phyloP scores from a whole-genome alignment of 2,113 vertebrate genomes.

The Cygnus atratus region DNA sequence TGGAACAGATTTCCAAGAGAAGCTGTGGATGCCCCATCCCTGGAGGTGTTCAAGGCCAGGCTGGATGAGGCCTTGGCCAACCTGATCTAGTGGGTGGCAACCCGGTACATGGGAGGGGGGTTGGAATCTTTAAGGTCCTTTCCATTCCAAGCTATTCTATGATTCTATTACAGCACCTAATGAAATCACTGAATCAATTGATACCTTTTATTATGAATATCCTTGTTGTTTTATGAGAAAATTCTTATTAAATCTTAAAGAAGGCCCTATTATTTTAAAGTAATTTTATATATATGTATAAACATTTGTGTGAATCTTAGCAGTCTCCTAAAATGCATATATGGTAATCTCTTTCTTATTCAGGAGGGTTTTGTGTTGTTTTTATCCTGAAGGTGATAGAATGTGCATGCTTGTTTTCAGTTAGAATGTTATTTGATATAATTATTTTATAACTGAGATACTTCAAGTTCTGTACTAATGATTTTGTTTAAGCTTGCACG shows the following conservation, averaged over 20 bases:
- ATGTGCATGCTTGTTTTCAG: background rate
- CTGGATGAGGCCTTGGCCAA: no score
- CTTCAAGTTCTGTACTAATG: background rate
- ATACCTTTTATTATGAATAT: background rate
- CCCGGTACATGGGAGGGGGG: no score
- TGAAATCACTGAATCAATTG: background rate
- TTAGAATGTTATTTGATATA: background rate
- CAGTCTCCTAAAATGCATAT: background rate
- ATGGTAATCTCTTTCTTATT: background rate
- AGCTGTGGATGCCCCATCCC: no score
- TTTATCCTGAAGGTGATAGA: background rate
- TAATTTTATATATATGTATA: background rate
- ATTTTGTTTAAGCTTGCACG: background rate
- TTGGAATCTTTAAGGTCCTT: no score
- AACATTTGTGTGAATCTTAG: background rate
- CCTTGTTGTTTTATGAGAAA: background rate
- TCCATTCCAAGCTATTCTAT: no score
- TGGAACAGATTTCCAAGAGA: no score
- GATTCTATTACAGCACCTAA: background rate
- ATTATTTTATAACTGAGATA: background rate
- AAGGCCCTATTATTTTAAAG: background rate
- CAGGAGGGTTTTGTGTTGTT: accelerated
- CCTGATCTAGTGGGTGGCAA: no score
- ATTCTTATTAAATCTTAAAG: background rate
- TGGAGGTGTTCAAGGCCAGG: no score